Base-by-base conservation (phyloP, 2,113 vertebrate genomes). In the Nibea albiflora region DNA sequence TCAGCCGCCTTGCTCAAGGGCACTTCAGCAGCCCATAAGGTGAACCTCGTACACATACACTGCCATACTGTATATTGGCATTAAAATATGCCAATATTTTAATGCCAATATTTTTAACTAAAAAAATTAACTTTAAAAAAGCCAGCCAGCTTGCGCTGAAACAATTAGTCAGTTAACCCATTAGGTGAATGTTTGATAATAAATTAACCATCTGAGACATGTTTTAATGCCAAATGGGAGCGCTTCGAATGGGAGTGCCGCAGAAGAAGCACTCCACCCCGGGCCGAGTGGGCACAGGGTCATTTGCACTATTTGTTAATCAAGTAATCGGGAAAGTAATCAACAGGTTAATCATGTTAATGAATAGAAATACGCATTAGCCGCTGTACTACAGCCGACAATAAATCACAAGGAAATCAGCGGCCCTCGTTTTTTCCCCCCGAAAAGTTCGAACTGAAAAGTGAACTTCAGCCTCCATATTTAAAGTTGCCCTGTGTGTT, bases 401-500 rank as follows among this genome's bases (percentile, higher is more conserved):
- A 11, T 46, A 11, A 35, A 66, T 52, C 67, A 26, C 7, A 1
- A 4, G 61, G 24, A 44, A 3, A 46, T 2, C 20, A 22, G 35
- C 61, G n/a, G 44, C 22, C n/a, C 4, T 44, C 14, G 39, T n/a
- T 35, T 11, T 11, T 9, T 20, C 53, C 31, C 16, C 2, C 54
- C 22, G 12, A 31, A 56, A 57, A 53, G 50, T 65, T 46, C 1
- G 0, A 31, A 11, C 16, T 31, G 68, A 39, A 79, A 65, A 58
- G 49, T 70, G 24, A 76, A 63, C 64, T 67, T 47, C 26, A 22
- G 9, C 47, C 3, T 81, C 68, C 75, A 26, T 63, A 62, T 84
- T 81, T 68, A 72, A 79, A 75, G 74, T 44, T 7, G 56, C 42
- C 31, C 17, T 68, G 66, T 84, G 78, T 77, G 71, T 78, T 85